Evolutionary conservation across 2,888 invertebrate species (phyloP), one percentile per base, ranked within the genome.

Genomic region (Calliopum simillimum): DNA sequence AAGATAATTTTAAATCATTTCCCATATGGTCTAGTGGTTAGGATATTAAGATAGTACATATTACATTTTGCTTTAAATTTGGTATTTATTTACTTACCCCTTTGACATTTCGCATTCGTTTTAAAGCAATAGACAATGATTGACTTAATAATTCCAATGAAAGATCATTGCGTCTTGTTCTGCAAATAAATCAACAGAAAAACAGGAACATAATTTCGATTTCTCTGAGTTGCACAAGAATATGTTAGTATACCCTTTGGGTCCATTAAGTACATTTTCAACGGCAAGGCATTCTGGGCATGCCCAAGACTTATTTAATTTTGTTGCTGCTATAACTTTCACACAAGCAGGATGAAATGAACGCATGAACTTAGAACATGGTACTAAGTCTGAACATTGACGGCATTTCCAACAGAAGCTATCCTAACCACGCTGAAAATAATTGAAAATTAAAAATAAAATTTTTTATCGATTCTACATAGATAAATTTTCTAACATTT

Each of bases 381-480:
- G 87, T 78, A 90, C 85, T 16, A 87, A 81, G 1, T 88, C 87
- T 2, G 88, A 88, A 58, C 92, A 91, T 80, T 92, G 91, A 81
- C 97, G 96, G 80, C 98, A 98, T 73, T 94, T 88, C 97, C 97
- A 98, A 85, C 98, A 98, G 84, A 92, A 97, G 16, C 90, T 88
- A 85, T 96, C 96, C 81, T 89, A 88, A 25, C 89, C 87, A 53
- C 79, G 79, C 89, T 89, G 71, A 53, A 83, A 79, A 51, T 44
- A 68, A 21, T 68, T 59, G 59, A 33, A 58, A n/a, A n/a, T n/a
- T n/a, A 21, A 61, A 59, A 67, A n/a, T n/a, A n/a, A n/a, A n/a
- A n/a, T n/a, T n/a, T n/a, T n/a, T n/a, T n/a, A n/a, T n/a, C n/a
- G n/a, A n/a, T n/a, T n/a, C n/a, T n/a, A n/a, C n/a, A n/a, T n/a